These are phyloP conservation scores for Morinoia aosen DNA, from an alignment of 2,888 invertebrate species.

Conservation along the genomic window DNA sequence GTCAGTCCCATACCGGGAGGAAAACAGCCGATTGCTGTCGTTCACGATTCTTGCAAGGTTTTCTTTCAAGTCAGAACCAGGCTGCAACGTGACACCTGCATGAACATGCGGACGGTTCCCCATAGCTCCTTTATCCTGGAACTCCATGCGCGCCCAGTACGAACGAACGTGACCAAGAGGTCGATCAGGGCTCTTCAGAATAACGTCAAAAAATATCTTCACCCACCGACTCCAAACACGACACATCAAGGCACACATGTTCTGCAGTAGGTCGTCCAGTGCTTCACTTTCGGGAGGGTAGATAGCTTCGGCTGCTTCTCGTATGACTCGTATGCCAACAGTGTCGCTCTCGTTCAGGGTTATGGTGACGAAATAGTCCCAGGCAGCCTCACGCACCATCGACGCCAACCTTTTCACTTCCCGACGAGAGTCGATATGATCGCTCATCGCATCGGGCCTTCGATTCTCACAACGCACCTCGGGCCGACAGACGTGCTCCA, in stretches of 20 bases:
- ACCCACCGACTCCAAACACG: neutral
- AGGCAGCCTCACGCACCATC: neutral
- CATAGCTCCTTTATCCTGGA: slow-evolving; percentile 24
- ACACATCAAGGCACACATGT: neutral
- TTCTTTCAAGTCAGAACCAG: too few species aligned
- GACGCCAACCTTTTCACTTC: neutral
- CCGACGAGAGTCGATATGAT: neutral
- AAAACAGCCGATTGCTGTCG: neutral
- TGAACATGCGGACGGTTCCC: slow-evolving; percentile 37
- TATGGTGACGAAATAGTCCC: neutral
- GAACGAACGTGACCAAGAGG: neutral
- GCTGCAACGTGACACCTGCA: neutral
- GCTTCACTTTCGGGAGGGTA: neutral
- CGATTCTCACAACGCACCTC: neutral
- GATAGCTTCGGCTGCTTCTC: neutral
- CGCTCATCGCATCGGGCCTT: neutral
- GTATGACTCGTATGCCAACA: neutral
- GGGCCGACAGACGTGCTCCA: neutral
- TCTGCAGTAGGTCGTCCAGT: neutral
- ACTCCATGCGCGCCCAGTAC: neutral
- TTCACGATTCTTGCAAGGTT: neutral
- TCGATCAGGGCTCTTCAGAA: neutral
- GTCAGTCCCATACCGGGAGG: neutral
- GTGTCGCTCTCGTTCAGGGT: neutral
- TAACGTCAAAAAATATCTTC: neutral